These are phyloP conservation scores for Takifugu flavidus DNA, from an alignment of 2,113 vertebrate species.

Conservation along the genomic window DNA sequence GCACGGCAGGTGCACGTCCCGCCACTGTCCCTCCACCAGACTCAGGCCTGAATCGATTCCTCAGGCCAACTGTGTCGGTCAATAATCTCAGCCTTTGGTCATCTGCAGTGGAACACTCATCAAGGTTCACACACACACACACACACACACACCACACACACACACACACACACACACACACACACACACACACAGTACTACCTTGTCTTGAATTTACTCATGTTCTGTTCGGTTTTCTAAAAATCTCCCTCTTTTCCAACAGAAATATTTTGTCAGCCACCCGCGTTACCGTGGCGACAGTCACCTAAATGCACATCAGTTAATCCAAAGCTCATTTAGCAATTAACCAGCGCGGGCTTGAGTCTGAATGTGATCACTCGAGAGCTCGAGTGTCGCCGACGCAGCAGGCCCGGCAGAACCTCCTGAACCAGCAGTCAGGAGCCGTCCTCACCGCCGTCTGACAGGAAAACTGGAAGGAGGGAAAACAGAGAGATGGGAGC, in stretches of 20 bases:
- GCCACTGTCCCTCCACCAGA: slow-evolving; percentile 8
- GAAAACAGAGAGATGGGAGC: neutral
- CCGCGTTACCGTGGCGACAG: slow-evolving; percentile 25
- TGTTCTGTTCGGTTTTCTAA: no score
- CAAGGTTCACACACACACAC: slow-evolving; percentile 4
- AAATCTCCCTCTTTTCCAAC: no score
- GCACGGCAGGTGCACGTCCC: no score
- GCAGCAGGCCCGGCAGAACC: no score
- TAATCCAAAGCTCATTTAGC: neutral
- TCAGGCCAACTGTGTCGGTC: slow-evolving; percentile 32
- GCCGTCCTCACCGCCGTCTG: neutral
- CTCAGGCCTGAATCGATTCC: slow-evolving; percentile 38
- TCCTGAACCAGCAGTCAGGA: no score
- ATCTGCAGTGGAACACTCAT: slow-evolving; percentile 40
- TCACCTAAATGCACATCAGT: neutral
- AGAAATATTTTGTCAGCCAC: neutral
- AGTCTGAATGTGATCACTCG: neutral
- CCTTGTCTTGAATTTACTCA: slow-evolving; percentile 18
- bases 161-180: slow-evolving; percentile 5
- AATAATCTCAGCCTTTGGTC: slow-evolving; percentile 52
- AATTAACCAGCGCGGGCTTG: no score
- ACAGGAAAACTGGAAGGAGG: slow-evolving; percentile 2
- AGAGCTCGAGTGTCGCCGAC: neutral
- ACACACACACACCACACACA: slow-evolving; percentile 12
- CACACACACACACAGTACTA: slow-evolving; percentile 12